Evolutionary conservation across 2,113 vertebrate species (phyloP).

Genomic region (Oncorhynchus clarkii): DNA sequence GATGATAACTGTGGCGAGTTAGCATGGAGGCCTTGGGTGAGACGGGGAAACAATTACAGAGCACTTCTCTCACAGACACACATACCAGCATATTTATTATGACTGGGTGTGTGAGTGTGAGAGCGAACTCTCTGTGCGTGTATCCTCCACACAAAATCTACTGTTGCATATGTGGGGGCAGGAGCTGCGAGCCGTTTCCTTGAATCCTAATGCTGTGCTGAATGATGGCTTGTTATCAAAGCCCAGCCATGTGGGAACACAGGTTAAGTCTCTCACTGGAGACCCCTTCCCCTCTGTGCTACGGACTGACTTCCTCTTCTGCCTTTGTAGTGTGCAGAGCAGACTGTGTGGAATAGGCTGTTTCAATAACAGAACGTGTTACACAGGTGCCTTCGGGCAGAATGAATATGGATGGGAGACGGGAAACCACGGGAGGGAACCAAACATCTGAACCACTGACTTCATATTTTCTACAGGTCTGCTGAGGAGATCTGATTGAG

Average conservation of each 20-base stretch:
- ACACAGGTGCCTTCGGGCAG: slow-evolving; percentile 35
- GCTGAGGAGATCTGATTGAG: neutral
- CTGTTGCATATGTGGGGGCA: slow-evolving; percentile 20
- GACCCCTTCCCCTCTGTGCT: slow-evolving; percentile 33
- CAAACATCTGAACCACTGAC: neutral
- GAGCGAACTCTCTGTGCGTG: slow-evolving; percentile 21
- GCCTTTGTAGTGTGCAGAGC: slow-evolving; percentile 42
- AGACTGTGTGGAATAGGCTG: slow-evolving; percentile 19
- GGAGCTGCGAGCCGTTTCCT: slow-evolving; percentile 5
- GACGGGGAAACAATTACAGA: slow-evolving; percentile 50
- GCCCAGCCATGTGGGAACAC: slow-evolving; percentile 39
- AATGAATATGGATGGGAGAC: slow-evolving; percentile 23
- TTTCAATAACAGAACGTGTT: slow-evolving; percentile 33
- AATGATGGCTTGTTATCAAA: slow-evolving; percentile 44
- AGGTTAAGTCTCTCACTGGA: slow-evolving; percentile 37
- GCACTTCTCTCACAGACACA: slow-evolving; percentile 42
- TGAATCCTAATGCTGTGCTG: slow-evolving; percentile 39
- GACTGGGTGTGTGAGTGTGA: slow-evolving; percentile 13
- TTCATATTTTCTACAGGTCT: neutral
- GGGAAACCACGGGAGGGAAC: neutral
- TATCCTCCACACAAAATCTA: slow-evolving; percentile 23
- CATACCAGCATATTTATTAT: slow-evolving; percentile 44
- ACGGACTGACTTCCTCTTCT: slow-evolving; percentile 35
- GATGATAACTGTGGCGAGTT: too few species aligned
- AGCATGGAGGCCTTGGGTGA: slow-evolving; percentile 32